Percentiles rank a stretch among this genome's conserved stretches.
These are phyloP conservation scores for Calosoma granatense DNA, from an alignment of 1,140 invertebrate genomes.

Conservation along the genomic window DNA sequence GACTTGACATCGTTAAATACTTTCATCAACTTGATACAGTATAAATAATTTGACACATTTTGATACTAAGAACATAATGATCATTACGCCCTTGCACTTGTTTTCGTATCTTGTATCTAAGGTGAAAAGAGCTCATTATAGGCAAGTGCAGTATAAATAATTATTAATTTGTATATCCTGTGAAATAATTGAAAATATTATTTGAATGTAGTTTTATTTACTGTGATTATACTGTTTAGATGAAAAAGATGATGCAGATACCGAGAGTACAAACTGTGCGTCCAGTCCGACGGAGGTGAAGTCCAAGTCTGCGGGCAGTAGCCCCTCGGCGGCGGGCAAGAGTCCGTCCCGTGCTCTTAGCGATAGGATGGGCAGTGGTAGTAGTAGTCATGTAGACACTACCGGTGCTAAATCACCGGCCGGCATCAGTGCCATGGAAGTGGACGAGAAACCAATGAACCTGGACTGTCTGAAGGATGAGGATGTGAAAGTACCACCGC, in stretches of 20 bases:
- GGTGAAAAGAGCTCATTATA: too few relatives aligned
- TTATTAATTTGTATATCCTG: too few relatives aligned
- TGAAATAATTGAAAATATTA: too few relatives aligned
- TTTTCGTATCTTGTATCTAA: too few relatives aligned
- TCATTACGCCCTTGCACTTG: too few relatives aligned
- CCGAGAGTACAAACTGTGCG: constrained; percentile 26
- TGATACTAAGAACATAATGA: too few relatives aligned
- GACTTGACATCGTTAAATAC: neutral
- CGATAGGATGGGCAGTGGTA: constrained; percentile 16
- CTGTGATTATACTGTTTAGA: too few relatives aligned
- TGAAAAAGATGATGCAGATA: constrained; percentile 43
- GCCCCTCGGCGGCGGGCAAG: constrained; percentile 20
- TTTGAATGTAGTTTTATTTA: too few relatives aligned
- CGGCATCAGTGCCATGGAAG: neutral
- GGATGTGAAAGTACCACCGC: constrained; percentile 40
- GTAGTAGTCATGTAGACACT: constrained; percentile 18
- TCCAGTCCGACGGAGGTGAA: constrained; percentile 24
- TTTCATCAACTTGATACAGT: neutral
- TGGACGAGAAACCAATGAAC: constrained; percentile 20
- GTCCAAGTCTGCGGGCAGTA: constrained; percentile 19
- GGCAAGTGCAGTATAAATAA: too few relatives aligned
- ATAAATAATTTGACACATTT: too few relatives aligned
- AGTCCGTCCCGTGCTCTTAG: constrained; percentile 19
- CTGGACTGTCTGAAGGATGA: constrained; percentile 31
- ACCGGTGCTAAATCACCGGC: neutral